A percentile compares a stretch with the other conserved stretches of the same genome.
These are phyloP conservation scores for Platysternon megacephalum DNA, from an alignment of 2,113 vertebrate genomes.

Conservation along the genomic window DNA sequence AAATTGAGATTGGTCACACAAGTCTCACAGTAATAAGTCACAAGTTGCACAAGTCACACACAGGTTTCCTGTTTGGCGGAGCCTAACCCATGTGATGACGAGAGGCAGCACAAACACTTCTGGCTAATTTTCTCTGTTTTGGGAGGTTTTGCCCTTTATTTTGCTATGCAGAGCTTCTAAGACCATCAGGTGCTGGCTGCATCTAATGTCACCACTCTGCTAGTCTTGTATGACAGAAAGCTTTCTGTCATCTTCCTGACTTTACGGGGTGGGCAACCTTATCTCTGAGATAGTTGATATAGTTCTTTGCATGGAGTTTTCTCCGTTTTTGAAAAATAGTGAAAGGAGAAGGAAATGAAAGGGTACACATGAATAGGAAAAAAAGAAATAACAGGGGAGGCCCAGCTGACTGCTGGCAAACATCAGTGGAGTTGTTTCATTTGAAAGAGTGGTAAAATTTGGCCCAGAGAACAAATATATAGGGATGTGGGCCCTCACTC, in stretches of 20 bases:
- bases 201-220: constrained; percentile 42
- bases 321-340: background rate
- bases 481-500: fast-evolving
- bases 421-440: too few species aligned
- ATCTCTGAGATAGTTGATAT: constrained; percentile 1
- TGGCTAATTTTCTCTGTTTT: constrained; percentile 5
- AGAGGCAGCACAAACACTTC: background rate
- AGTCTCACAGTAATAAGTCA: too few species aligned
- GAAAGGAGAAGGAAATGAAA: background rate
- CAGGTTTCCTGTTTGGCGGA: background rate
- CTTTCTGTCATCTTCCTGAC: constrained; percentile 45
- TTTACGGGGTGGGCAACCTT: constrained; percentile 19
- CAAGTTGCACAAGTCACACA: too few species aligned
- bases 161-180: background rate
- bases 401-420: background rate
- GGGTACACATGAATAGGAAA: background rate
- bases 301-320: background rate
- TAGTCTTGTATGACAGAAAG: background rate
- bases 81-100: background rate
- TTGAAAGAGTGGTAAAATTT: too few species aligned
- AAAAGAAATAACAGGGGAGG: background rate
- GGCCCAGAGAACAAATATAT: background rate
- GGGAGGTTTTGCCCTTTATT: constrained; percentile 23
- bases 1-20: background rate
- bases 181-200: background rate